Conservation (phyloP, 2,797 vertebrate genomes). For the Aldrovandia affinis region DNA sequence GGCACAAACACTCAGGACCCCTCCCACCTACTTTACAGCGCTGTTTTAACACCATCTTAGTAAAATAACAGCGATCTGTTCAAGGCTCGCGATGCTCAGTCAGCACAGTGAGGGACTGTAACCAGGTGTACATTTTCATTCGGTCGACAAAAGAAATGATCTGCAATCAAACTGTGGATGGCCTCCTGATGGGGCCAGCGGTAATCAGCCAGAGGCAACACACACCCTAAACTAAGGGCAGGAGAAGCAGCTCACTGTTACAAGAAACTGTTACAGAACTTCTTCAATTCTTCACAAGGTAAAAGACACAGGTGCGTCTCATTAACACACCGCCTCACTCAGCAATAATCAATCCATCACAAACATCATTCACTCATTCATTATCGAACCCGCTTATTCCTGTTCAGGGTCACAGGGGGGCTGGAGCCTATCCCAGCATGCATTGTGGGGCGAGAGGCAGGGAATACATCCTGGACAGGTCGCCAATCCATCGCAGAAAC, state of each 20-base stretch:
- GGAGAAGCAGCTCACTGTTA: background rate
- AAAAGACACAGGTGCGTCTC: background rate
- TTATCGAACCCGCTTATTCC: no score
- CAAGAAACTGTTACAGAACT: background rate
- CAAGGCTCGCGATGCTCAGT: background rate
- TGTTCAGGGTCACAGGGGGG: no score
- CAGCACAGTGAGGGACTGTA: background rate
- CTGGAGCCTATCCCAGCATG: no score
- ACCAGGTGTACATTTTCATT: background rate
- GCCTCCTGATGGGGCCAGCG: background rate
- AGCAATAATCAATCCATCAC: background rate
- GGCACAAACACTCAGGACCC: background rate
- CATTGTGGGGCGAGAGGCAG: no score
- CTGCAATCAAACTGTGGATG: background rate
- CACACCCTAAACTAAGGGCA: background rate
- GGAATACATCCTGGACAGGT: no score
- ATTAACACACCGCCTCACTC: background rate
- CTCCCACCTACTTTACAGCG: background rate
- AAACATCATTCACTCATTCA: background rate
- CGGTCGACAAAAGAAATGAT: background rate
- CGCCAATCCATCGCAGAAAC: no score
- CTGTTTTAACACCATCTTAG: background rate
- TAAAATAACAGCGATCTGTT: background rate
- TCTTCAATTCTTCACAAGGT: background rate
- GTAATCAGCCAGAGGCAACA: background rate